A percentile compares a stretch with the other conserved stretches of the same genome.
These are phyloP conservation scores for Cephalopterus ornatus DNA, from an alignment of 2,113 vertebrate genomes.

Conservation along the genomic window DNA sequence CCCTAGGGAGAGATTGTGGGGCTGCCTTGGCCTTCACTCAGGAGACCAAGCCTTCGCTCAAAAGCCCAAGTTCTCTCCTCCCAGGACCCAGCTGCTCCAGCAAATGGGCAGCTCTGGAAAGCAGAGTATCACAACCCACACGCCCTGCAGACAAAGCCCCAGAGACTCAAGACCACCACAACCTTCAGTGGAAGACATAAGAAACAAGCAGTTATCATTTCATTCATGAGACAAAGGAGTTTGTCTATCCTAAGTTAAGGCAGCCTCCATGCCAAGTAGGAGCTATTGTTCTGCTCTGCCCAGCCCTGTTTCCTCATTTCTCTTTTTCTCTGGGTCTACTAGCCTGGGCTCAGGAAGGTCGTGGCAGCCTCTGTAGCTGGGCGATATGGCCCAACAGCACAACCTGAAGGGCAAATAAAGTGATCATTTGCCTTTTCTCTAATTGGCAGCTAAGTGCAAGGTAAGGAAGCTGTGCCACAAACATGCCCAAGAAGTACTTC, in stretches of 20 bases:
- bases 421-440: neutral
- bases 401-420: neutral
- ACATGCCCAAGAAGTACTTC: neutral
- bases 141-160: neutral
- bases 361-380: neutral
- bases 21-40: neutral
- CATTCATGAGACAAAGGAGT: neutral
- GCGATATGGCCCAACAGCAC: neutral
- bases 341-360: neutral
- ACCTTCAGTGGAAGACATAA: neutral
- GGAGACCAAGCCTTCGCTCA: neutral
- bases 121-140: neutral
- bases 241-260: neutral
- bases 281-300: neutral
- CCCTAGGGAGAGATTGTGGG: neutral
- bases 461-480: neutral
- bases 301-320: conserved; percentile 15
- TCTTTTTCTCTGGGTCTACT: neutral
- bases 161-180: neutral
- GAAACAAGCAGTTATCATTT: neutral
- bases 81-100: neutral
- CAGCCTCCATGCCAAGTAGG: neutral
- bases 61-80: neutral
- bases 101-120: neutral
- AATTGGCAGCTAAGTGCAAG: neutral